Conservation (phyloP, 2,888 invertebrate species). For the Julus scanicus region DNA sequence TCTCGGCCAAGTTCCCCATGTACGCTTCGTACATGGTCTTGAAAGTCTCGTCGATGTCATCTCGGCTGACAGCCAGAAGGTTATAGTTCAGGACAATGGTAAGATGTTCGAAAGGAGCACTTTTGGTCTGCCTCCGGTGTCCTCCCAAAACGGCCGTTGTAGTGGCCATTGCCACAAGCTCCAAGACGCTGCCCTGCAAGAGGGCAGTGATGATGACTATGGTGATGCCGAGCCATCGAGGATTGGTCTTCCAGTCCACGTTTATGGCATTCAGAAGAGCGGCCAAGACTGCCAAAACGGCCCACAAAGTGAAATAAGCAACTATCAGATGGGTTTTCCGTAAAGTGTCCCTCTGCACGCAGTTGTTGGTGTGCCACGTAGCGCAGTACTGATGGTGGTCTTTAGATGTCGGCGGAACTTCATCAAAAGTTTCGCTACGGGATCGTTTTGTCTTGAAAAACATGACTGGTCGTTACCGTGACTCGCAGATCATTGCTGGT, state of each 20-base stretch:
- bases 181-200: conserved; percentile 58
- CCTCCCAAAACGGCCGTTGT: conserved; percentile 58
- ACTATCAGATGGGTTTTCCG: conserved; percentile 47
- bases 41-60: conserved; percentile 58
- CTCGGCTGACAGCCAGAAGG: conserved; percentile 57
- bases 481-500: neutral
- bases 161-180: conserved; percentile 58
- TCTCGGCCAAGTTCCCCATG: conserved; percentile 57
- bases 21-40: conserved; percentile 58
- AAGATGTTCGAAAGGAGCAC: conserved; percentile 56
- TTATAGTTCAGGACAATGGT: conserved; percentile 58
- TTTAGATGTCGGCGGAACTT: neutral
- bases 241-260: conserved; percentile 58
- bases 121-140: conserved; percentile 55
- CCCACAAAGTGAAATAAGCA: conserved; percentile 57
- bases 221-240: conserved; percentile 56
- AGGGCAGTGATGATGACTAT: conserved; percentile 57
- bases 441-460: conserved; percentile 30
- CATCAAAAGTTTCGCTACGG: neutral
- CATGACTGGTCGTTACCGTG: neutral
- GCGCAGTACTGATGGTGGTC: conserved; percentile 36
- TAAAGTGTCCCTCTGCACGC: conserved; percentile 20
- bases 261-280: conserved; percentile 57
- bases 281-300: conserved; percentile 53
- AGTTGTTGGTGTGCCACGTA: conserved; percentile 18